Percentiles rank a stretch among this genome's conserved stretches.
phyloP scores from a whole-genome alignment of 2,888 invertebrate species.

The Nomada ferruginata region DNA sequence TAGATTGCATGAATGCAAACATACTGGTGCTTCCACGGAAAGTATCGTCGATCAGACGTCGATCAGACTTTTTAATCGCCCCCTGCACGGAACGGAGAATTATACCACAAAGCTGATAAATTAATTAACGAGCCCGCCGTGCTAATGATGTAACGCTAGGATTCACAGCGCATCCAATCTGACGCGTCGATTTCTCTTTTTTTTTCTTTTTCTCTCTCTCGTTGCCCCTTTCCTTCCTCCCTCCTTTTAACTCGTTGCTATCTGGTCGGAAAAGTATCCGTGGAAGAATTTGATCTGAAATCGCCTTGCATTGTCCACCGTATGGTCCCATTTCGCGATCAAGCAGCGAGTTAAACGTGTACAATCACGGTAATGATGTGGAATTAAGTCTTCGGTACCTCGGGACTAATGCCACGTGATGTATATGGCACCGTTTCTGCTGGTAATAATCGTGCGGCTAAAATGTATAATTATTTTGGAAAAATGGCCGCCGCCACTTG shows the following conservation, averaged over 20 bases:
- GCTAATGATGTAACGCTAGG: conserved; percentile 64
- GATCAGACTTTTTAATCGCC: conserved; percentile 45
- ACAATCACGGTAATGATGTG: conserved; percentile 26
- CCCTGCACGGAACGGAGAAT: conserved; percentile 10
- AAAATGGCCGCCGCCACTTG: neutral
- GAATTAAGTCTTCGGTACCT: neutral
- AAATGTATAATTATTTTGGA: conserved; percentile 30
- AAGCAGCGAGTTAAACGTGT: neutral
- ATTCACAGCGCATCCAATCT: conserved; percentile 54
- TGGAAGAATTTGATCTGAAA: conserved; percentile 18
- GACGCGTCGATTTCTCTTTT: conserved; percentile 43
- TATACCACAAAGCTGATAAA: conserved; percentile 46
- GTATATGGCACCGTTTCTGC: neutral
- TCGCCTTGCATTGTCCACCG: conserved; percentile 15
- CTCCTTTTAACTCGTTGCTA: neutral
- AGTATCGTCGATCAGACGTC: conserved; percentile 53
- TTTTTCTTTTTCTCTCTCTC: conserved; percentile 2
- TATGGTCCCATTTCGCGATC: conserved; percentile 17
- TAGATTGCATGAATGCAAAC: conserved; percentile 56
- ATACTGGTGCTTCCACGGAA: conserved; percentile 32
- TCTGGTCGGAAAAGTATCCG: neutral
- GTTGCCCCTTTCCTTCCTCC: neutral
- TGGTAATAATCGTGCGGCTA: conserved; percentile 28
- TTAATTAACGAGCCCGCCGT: conserved; percentile 62
- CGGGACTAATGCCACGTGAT: conserved; percentile 16